Conservation (phyloP, 2,888 invertebrate genomes). For the Ochropacha duplaris region DNA sequence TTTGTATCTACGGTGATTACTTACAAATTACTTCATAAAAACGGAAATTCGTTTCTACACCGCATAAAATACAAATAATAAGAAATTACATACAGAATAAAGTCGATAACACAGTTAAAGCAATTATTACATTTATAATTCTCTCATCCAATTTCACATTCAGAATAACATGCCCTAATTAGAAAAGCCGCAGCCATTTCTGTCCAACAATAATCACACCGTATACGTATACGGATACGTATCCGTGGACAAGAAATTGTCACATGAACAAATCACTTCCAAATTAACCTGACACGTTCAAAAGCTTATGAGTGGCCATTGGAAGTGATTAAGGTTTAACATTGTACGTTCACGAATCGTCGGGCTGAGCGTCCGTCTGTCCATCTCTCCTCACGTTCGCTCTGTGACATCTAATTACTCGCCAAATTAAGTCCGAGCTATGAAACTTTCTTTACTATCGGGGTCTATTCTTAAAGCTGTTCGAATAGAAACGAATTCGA, state of each 20-base stretch:
- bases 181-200: slow-evolving; percentile 3
- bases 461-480: slow-evolving; percentile 12
- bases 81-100: too few species aligned
- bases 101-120: neutral
- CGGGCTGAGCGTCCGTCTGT: slow-evolving; percentile 34
- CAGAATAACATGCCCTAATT: neutral
- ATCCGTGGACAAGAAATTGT: slow-evolving; percentile 23
- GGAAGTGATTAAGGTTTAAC: slow-evolving; percentile 25
- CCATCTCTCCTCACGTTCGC: slow-evolving; percentile 41
- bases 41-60: too few species aligned
- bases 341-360: slow-evolving; percentile 43
- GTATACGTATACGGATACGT: slow-evolving; percentile 13
- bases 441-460: slow-evolving; percentile 42
- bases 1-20: too few species aligned
- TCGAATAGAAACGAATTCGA: neutral
- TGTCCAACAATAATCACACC: neutral
- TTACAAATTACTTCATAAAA: too few species aligned
- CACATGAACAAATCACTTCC: slow-evolving; percentile 37
- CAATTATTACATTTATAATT: neutral
- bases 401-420: slow-evolving; percentile 65
- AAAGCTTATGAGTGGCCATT: slow-evolving; percentile 38
- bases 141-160: neutral
- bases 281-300: slow-evolving; percentile 37
- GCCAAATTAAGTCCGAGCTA: slow-evolving; percentile 56
- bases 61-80: too few species aligned